These are phyloP conservation scores for Aegithalos caudatus DNA, from an alignment of 2,113 vertebrate genomes.

Conservation along the genomic window DNA sequence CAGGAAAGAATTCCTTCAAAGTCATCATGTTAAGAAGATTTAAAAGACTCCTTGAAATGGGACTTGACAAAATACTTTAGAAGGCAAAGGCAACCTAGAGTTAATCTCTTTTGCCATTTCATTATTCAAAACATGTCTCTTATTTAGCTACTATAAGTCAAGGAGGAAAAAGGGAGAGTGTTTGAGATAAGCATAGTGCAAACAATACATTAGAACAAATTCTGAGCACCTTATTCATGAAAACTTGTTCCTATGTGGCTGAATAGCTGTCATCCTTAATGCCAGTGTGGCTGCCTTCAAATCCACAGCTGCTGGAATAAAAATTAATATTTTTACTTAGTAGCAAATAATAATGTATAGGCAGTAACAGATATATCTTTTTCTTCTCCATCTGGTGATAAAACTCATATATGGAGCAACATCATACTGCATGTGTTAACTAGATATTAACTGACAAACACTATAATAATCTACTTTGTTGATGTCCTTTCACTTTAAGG, in stretches of 20 bases:
- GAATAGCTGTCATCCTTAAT: not conserved
- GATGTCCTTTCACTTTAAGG: not conserved
- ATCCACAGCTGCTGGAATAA: not conserved
- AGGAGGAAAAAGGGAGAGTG: not conserved
- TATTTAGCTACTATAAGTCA: not conserved
- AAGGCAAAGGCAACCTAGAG: not conserved
- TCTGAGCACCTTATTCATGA: not conserved
- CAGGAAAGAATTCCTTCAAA: slow-evolving; percentile 16
- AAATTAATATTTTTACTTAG: not conserved
- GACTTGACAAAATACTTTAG: slow-evolving; percentile 28
- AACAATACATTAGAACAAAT: not conserved
- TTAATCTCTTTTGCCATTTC: slow-evolving; percentile 11
- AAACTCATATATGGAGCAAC: not conserved
- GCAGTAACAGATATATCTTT: not conserved
- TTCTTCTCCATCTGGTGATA: not conserved
- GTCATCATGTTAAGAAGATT: not conserved
- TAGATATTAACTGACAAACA: not conserved
- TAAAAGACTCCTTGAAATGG: not conserved
- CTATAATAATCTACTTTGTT: not conserved
- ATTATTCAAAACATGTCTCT: not conserved
- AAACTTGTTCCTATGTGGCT: not conserved
- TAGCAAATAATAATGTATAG: not conserved
- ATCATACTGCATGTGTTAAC: not conserved
- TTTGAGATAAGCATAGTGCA: not conserved
- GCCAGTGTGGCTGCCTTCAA: not conserved